Evolutionary conservation across 2,113 vertebrate genomes (phyloP).

Genomic region (Turnix velox): DNA sequence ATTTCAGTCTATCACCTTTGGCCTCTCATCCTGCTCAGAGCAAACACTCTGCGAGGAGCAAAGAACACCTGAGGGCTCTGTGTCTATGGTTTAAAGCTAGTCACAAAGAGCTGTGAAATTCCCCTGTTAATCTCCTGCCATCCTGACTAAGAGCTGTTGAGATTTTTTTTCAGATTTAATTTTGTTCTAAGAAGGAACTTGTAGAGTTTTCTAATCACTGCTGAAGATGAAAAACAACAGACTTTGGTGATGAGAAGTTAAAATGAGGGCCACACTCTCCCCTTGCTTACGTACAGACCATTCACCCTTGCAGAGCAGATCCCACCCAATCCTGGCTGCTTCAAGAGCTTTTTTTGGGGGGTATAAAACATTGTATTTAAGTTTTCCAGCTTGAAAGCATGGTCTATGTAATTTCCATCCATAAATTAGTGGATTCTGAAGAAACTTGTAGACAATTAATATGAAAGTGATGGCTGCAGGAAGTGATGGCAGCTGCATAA

Average conservation of each 20-base stretch:
- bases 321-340: neutral
- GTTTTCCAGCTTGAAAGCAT: neutral
- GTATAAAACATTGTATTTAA: neutral
- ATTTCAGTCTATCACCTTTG: neutral
- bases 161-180: neutral
- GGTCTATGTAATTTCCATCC: neutral
- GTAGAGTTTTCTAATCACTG: neutral
- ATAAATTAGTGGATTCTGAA: neutral
- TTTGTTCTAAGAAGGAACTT: neutral
- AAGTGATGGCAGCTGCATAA: neutral
- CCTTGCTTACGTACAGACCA: neutral
- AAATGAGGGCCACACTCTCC: neutral
- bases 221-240: neutral
- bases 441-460: neutral
- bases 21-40: neutral
- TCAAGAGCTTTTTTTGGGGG: neutral
- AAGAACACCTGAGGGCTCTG: neutral
- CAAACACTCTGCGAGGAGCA: neutral
- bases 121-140: neutral
- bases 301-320: neutral
- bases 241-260: neutral
- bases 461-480: fast-evolving
- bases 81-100: neutral
- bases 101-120: fast-evolving
- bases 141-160: neutral